Conservation (phyloP, 2,113 vertebrate genomes). For the Aphyosemion australe region DNA sequence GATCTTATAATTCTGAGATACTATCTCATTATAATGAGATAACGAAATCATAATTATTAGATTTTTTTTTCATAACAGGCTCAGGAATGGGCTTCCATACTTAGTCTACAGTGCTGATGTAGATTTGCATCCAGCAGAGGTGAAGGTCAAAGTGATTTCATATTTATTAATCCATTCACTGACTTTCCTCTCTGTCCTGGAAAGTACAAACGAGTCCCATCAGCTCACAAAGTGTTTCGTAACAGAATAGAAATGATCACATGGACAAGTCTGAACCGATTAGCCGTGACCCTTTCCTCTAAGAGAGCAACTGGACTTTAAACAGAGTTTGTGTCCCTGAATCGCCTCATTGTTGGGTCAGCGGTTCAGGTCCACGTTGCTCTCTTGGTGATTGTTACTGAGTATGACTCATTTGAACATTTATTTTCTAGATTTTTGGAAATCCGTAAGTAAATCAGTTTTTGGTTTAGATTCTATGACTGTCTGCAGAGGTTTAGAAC, state of each 20-base stretch:
- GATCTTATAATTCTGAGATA: too few species aligned
- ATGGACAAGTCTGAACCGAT: not conserved
- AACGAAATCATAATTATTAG: too few species aligned
- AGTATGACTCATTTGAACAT: not conserved
- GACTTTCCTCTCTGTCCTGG: too few species aligned
- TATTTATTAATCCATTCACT: slow-evolving; percentile 2
- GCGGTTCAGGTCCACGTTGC: not conserved
- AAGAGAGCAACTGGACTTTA: not conserved
- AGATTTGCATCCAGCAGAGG: not conserved
- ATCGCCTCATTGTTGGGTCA: not conserved
- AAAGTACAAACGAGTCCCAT: not conserved
- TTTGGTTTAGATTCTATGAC: too few species aligned
- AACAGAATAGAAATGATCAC: not conserved
- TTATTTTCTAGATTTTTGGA: not conserved
- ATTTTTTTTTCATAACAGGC: too few species aligned
- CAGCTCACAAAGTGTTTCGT: not conserved
- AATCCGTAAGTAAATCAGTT: too few species aligned
- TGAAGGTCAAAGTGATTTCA: not conserved
- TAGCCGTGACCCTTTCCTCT: not conserved
- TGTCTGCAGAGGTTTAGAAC: too few species aligned
- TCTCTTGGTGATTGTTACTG: not conserved
- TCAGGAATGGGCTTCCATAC: too few species aligned
- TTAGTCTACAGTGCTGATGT: not conserved
- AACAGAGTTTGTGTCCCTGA: not conserved
- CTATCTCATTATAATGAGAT: too few species aligned